Conservation (phyloP, 2,888 invertebrate genomes). For the Didymodactylos carnosus region DNA sequence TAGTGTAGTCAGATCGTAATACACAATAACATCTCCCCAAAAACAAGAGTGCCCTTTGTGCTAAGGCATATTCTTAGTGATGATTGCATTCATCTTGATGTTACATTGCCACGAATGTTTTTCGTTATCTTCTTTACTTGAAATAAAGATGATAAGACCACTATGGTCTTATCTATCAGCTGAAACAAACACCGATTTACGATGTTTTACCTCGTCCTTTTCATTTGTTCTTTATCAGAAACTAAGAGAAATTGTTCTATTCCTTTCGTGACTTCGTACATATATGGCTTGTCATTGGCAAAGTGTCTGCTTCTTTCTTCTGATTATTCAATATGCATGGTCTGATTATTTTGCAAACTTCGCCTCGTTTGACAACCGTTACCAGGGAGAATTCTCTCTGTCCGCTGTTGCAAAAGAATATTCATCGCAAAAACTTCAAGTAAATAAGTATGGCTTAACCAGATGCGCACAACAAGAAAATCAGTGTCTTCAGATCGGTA, state of each 20-base stretch:
- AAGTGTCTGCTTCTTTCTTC: neutral
- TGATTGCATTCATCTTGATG: too few species aligned
- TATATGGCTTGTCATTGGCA: neutral
- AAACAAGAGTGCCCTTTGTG: too few species aligned
- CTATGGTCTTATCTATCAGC: too few species aligned
- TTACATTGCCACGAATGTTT: too few species aligned
- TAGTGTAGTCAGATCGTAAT: too few species aligned
- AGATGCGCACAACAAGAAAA: neutral
- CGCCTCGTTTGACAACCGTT: neutral
- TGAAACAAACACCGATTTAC: neutral
- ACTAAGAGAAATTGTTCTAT: neutral
- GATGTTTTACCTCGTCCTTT: neutral
- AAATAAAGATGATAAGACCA: too few species aligned
- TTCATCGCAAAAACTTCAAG: neutral
- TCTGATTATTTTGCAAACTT: neutral
- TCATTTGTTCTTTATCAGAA: neutral
- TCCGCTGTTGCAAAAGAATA: neutral
- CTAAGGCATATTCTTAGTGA: too few species aligned
- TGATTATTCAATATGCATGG: neutral
- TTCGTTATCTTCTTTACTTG: too few species aligned
- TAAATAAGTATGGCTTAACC: neutral
- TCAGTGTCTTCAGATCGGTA: neutral
- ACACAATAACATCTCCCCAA: too few species aligned
- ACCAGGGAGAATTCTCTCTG: neutral
- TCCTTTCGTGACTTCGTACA: neutral